Evolutionary conservation across 1,140 invertebrate species (phyloP).

Genomic region (Panagrolaimus sp.): DNA sequence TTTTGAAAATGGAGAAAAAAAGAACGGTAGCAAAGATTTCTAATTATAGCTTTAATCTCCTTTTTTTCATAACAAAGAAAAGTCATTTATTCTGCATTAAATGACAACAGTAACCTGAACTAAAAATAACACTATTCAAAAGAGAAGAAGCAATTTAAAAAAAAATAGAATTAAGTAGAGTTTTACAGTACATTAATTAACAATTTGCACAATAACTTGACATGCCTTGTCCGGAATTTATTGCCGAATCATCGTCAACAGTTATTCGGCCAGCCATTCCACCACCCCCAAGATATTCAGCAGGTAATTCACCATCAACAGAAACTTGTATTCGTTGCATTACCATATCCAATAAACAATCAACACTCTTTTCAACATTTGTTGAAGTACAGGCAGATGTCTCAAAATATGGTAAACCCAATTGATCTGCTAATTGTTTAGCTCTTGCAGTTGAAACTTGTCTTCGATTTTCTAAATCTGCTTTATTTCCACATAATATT

Average conservation of each 20-base stretch:
- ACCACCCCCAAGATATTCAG: conserved; percentile 47
- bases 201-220: conserved; percentile 46
- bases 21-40: too few relatives aligned
- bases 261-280: conserved; percentile 35
- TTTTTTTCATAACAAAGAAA: too few relatives aligned
- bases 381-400: conserved; percentile 58
- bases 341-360: conserved; percentile 56
- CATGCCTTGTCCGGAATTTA: background rate
- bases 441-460: conserved; percentile 57
- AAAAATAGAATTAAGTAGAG: background rate
- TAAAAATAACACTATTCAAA: background rate
- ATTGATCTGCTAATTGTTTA: conserved; percentile 57
- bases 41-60: too few relatives aligned
- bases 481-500: conserved; percentile 80
- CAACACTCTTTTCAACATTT: conserved; percentile 58
- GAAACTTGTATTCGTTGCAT: conserved; percentile 58
- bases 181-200: conserved; percentile 17
- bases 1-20: too few relatives aligned
- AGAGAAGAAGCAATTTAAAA: background rate
- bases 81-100: too few relatives aligned
- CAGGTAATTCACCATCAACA: conserved; percentile 51
- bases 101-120: too few relatives aligned
- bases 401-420: conserved; percentile 59
- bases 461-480: conserved; percentile 57
- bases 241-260: conserved; percentile 36